Base-by-base conservation (phyloP, 1,140 invertebrate species). In the Lucilia sericata region DNA sequence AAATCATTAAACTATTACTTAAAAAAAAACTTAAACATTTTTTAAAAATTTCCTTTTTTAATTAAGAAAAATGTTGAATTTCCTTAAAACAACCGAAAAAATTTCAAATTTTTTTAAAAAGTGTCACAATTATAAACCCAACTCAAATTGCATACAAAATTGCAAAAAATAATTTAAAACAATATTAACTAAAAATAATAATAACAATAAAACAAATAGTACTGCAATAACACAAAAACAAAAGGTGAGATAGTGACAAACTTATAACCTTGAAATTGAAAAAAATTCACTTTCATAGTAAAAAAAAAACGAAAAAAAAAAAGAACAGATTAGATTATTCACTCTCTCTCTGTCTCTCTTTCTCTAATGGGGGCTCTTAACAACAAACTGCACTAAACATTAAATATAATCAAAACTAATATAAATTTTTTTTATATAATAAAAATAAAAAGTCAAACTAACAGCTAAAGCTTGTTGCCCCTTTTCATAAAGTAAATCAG, bases 201-300 rank as follows among this genome's bases (percentile, higher is more conserved):
- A 60, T 17, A 60, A 60, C 1, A n/a, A 60, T 12, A n/a, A 70
- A 70, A 4, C 7, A 70, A 7, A 70, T 30, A 30, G 3, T 30
- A 30, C 25, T 30, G 25, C 25, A 30, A 30, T 30, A 30, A 30
- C 25, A 25, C 13, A 78, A 78, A 17, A 36, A 42, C 12, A 78
- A 78, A 70, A 70, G 65, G 65, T 70, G 65, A 70, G 65, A 70
- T 19, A 70, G 65, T 70, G 65, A 19, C 10, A 70, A 70, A 70
- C 7, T n/a, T 60, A 70, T 21, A 25, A 70, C 65, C 65, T 70
- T 70, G 65, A 70, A 70, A 55, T 17, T n/a, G 17, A 17, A 55
- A 55, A 55, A 55, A 55, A 70, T 25, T 70, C 65, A 70, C 65
- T 70, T 70, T 70, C 65, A 70, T 70, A 70, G 65, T 70, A 21